phyloP scores from a whole-genome alignment of 2,113 vertebrate species.

The Centropristis striata region DNA sequence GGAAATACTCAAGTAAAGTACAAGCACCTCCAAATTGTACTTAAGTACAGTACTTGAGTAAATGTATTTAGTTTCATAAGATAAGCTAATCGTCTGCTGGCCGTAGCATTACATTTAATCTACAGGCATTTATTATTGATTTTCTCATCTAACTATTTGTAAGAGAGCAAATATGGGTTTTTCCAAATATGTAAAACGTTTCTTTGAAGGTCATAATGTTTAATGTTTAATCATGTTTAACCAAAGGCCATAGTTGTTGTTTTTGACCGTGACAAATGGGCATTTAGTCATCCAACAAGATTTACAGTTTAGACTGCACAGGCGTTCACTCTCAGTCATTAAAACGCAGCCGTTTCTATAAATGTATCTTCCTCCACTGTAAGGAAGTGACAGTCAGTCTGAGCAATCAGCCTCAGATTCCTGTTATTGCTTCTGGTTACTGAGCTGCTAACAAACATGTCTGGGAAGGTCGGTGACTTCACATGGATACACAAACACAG shows the following conservation, averaged over 20 bases:
- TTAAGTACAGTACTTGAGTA: too few relatives aligned
- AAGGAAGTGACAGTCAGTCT: constrained; percentile 75
- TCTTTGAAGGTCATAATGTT: background rate
- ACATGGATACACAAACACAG: constrained; percentile 56
- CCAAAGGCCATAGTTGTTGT: background rate
- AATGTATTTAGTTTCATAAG: too few relatives aligned
- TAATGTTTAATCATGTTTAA: background rate
- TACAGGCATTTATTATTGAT: too few relatives aligned
- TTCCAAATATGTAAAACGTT: background rate
- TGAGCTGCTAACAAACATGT: constrained; percentile 71
- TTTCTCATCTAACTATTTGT: background rate
- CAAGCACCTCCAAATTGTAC: too few relatives aligned
- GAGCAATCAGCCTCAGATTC: constrained; percentile 75
- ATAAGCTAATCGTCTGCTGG: background rate
- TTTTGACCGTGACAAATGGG: background rate
- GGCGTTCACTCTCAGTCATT: constrained; percentile 9
- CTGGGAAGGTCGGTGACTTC: constrained; percentile 59
- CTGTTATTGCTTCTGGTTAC: constrained; percentile 74
- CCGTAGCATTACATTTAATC: background rate
- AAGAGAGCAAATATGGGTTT: background rate
- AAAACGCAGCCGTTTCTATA: constrained; percentile 41
- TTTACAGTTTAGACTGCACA: constrained; percentile 1
- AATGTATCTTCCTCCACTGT: constrained; percentile 44
- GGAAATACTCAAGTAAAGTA: too few relatives aligned
- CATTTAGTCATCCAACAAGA: background rate